Evolutionary conservation across 53 echinoderm and acorn worm genomes (phyloP).

Genomic region (Actinopyga echinites): DNA sequence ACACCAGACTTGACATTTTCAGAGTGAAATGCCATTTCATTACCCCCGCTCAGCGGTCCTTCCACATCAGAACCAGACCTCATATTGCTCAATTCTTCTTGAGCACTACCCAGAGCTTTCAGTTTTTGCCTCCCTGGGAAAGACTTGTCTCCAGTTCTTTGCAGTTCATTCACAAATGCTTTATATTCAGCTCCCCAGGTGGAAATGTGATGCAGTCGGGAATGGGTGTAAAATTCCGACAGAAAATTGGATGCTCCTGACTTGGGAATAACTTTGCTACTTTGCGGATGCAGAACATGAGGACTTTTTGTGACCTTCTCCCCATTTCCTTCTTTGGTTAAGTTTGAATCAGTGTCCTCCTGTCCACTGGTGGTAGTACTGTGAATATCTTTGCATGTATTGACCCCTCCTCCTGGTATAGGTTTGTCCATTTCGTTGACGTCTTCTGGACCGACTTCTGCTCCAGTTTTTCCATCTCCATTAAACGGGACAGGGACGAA

Average conservation of each 20-base stretch:
- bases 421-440: no score
- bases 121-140: slow-evolving; percentile 84
- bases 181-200: slow-evolving; percentile 99
- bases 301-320: neutral
- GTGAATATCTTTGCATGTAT: no score
- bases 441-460: no score
- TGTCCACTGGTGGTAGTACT: neutral
- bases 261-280: slow-evolving; percentile 48
- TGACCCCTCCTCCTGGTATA: no score
- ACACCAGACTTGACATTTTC: neutral
- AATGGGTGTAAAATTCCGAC: slow-evolving; percentile 91
- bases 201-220: slow-evolving; percentile 88
- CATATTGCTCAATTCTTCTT: neutral
- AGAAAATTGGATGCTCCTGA: slow-evolving; percentile 86
- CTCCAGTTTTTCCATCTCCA: no score
- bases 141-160: slow-evolving; percentile 61
- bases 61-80: neutral
- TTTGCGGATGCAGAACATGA: neutral
- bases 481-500: no score
- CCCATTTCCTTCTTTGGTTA: neutral
- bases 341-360: neutral
- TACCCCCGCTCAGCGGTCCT: neutral
- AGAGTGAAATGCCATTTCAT: neutral
- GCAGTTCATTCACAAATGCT: slow-evolving; percentile 84
- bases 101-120: neutral